phyloP scores from a whole-genome alignment of 64 coral and sea anemone genomes.

The Stichodactyla mertensii region DNA sequence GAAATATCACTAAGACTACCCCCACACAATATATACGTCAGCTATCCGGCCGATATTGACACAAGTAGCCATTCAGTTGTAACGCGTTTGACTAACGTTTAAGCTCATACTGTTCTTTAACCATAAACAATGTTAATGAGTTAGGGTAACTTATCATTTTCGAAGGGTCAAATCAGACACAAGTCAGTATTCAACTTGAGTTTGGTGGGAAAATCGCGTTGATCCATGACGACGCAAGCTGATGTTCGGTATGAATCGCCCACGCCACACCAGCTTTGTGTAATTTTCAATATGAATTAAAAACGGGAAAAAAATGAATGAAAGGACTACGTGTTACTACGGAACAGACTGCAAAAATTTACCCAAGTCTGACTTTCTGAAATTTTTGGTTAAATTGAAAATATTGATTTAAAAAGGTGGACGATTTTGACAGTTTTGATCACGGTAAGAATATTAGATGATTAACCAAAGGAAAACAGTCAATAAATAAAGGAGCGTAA shows the following conservation, averaged over 20 bases:
- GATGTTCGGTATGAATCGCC: conserved; percentile 14
- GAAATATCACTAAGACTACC: neutral
- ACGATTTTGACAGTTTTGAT: neutral
- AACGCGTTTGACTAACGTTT: neutral
- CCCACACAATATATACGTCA: neutral
- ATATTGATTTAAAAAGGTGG: neutral
- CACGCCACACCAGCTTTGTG: conserved; percentile 6
- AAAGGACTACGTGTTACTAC: neutral
- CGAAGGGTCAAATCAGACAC: neutral
- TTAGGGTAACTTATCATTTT: neutral
- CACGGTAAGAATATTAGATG: neutral
- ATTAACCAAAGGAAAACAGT: neutral
- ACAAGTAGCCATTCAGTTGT: neutral
- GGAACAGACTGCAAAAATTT: neutral
- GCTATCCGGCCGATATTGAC: neutral
- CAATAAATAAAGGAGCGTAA: neutral
- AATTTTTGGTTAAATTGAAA: neutral
- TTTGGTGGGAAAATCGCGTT: conserved; percentile 22
- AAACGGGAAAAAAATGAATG: neutral
- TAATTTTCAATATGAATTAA: neutral
- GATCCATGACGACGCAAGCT: neutral
- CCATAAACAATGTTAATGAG: neutral
- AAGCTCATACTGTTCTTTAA: neutral
- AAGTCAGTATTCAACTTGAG: neutral
- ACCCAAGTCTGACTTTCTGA: neutral